Base-by-base conservation (phyloP, 1,140 invertebrate genomes). In the Patella vulgata region DNA sequence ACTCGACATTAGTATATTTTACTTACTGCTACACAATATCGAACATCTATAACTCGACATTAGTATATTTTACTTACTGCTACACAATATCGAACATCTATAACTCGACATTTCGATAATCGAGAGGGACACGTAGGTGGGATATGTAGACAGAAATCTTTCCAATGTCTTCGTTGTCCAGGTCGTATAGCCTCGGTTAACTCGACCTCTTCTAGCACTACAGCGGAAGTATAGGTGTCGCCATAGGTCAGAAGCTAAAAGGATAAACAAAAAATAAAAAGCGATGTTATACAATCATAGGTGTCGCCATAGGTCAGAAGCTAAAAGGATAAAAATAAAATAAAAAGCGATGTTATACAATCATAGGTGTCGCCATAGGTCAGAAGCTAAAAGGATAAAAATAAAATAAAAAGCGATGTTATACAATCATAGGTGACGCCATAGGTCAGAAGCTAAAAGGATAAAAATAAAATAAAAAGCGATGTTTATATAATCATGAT, bases 1-100 rank as follows among this genome's bases (percentile, higher is more conserved):
- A 81, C 74, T 44, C 78, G 69, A 56, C 77, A 79, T 66, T 78
- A 36, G 33, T 36, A 36, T 5, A 8, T 36, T n/a, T 31, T 31
- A 74, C 75, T 73, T 48, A 81, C 79, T 42, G 79, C 74, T 39
- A 81, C 66, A 62, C 79, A 81, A 55, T 81, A 81, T 56, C 74
- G 68, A 46, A 81, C 67, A 66, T 77, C 75, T 23, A 81, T 74
- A 27, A 81, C 74, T 44, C 78, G 69, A 56, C 77, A 79, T 66
- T 78, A 36, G 33, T 36, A 36, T 5, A 8, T 36, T n/a, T 31
- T 31, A 74, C 75, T 73, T 48, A 81, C 79, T 42, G 79, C 74
- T 39, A 81, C 66, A 62, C 79, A 81, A 55, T 81, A 81, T 56
- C 74, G 68, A 46, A 81, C 67, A 66, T 77, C 75, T 23, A 81